Evolutionary conservation across 2,797 vertebrate species (phyloP).

Genomic region (Notolabrus celidotus): DNA sequence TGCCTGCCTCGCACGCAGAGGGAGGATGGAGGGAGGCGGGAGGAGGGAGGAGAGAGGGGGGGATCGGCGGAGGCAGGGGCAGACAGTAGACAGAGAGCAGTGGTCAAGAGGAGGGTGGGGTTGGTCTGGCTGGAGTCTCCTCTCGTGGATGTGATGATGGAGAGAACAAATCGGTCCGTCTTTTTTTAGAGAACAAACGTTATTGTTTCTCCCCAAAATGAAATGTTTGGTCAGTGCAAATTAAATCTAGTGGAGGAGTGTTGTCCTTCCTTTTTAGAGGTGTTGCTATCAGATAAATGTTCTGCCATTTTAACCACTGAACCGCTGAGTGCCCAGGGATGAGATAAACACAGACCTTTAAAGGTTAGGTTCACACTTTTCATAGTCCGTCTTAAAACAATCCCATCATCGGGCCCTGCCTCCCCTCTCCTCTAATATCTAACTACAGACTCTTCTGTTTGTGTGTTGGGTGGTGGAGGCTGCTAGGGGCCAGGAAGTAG

Average conservation of each 20-base stretch:
- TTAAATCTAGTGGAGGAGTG: not conserved
- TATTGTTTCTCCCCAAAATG: not conserved
- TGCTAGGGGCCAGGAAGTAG: no score
- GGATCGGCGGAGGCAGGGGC: constrained; percentile 52
- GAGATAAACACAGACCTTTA: no score
- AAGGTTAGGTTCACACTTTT: no score
- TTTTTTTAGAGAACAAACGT: not conserved
- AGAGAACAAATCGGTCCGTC: constrained; percentile 14
- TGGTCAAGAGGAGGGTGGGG: constrained; percentile 64
- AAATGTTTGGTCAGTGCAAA: not conserved
- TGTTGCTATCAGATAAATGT: not conserved
- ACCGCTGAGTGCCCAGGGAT: no score
- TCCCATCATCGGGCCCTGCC: no score
- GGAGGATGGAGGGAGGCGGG: constrained; percentile 39
- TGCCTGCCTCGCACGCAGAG: constrained; percentile 65
- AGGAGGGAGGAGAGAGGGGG: no score
- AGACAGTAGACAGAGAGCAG: constrained; percentile 60
- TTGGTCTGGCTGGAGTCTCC: constrained; percentile 45
- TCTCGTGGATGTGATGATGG: constrained; percentile 30
- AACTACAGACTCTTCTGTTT: no score
- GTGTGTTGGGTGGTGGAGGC: no score
- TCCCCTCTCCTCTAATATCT: no score
- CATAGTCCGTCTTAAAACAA: no score
- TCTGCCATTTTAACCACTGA: no score
- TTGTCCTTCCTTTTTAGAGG: not conserved